Evolutionary conservation across 2,797 vertebrate species (phyloP).

Genomic region (Ctenochaetus hawaiiensis): DNA sequence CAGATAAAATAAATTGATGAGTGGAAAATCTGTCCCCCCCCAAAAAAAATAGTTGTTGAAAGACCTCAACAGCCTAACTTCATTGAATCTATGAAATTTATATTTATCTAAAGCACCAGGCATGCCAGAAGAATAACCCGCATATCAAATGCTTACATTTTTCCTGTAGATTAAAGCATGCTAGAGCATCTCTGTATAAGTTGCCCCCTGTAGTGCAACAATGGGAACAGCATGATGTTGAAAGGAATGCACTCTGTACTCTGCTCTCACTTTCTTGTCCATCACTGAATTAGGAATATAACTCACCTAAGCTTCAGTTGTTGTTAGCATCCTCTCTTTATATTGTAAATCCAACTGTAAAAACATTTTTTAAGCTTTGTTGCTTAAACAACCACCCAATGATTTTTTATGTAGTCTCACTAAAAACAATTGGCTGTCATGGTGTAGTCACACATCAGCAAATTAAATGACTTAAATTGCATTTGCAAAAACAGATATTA

Average conservation of each 20-base stretch:
- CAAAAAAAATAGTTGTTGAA: not conserved
- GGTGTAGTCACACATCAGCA: too few species aligned
- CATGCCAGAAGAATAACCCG: conserved; percentile 1
- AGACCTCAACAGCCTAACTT: not conserved
- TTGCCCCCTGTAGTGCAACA: conserved; percentile 1
- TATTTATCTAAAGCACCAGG: not conserved
- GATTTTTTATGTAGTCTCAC: too few species aligned
- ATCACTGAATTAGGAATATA: too few species aligned
- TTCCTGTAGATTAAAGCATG: conserved; percentile 11
- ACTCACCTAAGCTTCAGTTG: too few species aligned
- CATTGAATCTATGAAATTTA: not conserved
- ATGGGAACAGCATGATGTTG: not conserved
- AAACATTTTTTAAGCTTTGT: too few species aligned
- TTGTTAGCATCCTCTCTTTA: too few species aligned
- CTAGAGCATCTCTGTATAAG: conserved; percentile 4
- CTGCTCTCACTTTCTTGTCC: not conserved
- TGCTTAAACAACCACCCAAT: too few species aligned
- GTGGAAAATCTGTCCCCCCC: not conserved
- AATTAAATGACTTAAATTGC: too few species aligned
- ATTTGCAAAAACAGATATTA: too few species aligned
- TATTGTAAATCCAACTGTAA: too few species aligned
- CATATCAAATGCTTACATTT: not conserved
- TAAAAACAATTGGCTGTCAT: too few species aligned
- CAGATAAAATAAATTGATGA: not conserved
- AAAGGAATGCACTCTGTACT: not conserved